Base-by-base conservation (phyloP, 2,797 vertebrate species). In the Hylomyscus alleni region DNA sequence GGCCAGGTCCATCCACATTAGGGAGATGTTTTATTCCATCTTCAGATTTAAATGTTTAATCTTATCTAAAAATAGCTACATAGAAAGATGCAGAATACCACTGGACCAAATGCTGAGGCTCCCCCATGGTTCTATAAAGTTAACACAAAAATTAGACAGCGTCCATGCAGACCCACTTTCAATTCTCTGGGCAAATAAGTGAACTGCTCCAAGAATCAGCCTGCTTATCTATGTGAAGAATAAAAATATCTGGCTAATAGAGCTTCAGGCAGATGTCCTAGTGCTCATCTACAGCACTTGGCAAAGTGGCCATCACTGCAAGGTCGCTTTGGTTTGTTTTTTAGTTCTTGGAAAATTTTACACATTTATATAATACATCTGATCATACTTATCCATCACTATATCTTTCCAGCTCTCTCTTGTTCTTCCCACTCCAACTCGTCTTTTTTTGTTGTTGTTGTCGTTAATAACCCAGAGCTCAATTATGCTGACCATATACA, bases 1-100 rank as follows among this genome's bases (percentile, higher is more conserved):
- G 60, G 37, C 3, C 58, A 95, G 75, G 20, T 3, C 34, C 75
- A 24, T 26, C 24, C 37, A 72, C 4, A 40, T 26, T 17, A 72
- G 50, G n/a, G 37, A 19, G 50, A 34, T 67, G 54, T 44, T 80
- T 80, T 54, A 80, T 11, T 90, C 5, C 44, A 29, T 50, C 34
- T 31, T 44, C n/a, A 29, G 22, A 80, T 75, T 90, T 86, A 60
- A 86, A 73, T 62, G 54, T 81, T 87, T 54, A 95, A 22, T 87
- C 24, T 73, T 15, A 73, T 40, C 89, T 5, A 34, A 22, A 89
- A 89, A 73, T 44, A 69, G 37, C 44, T 73, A 44, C 58, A 37
- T 56, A 31, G 58, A 82, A 89, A 65, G 8, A 40, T 37, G 12
- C n/a, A 92, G 76, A 77, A 47, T 81, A 77, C 24, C 4, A 40